Base-by-base conservation (phyloP, 2,797 vertebrate species). In the Argya squamiceps region DNA sequence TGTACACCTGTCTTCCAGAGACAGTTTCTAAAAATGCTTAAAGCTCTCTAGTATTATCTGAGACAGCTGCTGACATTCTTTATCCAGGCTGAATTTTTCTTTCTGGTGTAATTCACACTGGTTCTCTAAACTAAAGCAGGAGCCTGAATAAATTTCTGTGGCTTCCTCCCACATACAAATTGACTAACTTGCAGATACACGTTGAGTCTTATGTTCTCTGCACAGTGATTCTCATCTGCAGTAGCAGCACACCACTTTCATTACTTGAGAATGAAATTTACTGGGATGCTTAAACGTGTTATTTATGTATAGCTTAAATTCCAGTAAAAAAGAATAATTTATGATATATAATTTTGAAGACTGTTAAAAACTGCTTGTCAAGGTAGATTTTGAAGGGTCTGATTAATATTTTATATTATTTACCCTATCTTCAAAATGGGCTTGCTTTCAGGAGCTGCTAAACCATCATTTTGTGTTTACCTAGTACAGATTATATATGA, bases 361-460 rank as follows among this genome's bases (percentile, higher is more conserved):
- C 29, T 17, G 12, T 88, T 97, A 93, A 96, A 91, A 32, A 75
- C 12, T 83, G 55, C 44, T 67, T 89, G 34, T 55, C n/a, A 88
- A 49, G 60, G 52, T 75, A 92, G 15, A 44, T 86, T 83, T 58
- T 87, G 21, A 86, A 55, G 37, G 71, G 27, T 43, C 49, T 94
- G 88, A 89, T 91, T 96, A 95, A 82, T 75, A 75, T 95, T 96
- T 94, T 39, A 7, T 77, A 43, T 91, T 95, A 86, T 93, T 97
- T 96, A 41, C 5, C 34, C 7, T 47, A 32, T 94, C 80, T 86
- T 89, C 13, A 81, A 94, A 92, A 71, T 20, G 17, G 53, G 37
- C 65, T 52, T 63, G 29, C 41, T 84, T 90, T 89, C 90, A 27
- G 46, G 67, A 87, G n/a, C 62, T 94, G 53, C 62, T 82, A 93